Evolutionary conservation across 2,888 invertebrate species (phyloP), one percentile per base, ranked within the genome.

Genomic region (Acanthococcus lagerstroemiae): DNA sequence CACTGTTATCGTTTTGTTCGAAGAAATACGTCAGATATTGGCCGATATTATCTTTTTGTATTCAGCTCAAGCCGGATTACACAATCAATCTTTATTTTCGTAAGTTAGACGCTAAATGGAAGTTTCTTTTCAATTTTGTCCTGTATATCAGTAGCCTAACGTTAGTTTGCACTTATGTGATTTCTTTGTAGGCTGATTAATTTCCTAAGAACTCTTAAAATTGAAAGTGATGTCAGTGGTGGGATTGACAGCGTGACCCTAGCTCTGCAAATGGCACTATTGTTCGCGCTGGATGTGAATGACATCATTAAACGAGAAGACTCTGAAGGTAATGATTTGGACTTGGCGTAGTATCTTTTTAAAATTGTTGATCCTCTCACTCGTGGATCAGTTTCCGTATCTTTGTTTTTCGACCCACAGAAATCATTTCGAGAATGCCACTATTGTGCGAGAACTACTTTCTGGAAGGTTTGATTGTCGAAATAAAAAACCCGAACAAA

Each of bases 251-350:
- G 87, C 72, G 85, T 90, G 1, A 87, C 87, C 0, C 76, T 92
- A 3, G 86, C 87, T 1, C 76, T 95, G 27, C 80, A 89, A 69
- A 88, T 94, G 86, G 85, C 93, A 0, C 76, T 94, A 48, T 75
- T 95, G 2, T 90, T 90, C 74, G 85, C 88, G 0, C 78, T 93
- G 65, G 93, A 95, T 76, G 79, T 92, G 9, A 90, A 89, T 70
- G 81, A 61, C 37, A 48, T 61, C 15, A 61, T 52, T 30, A 61
- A 61, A 54, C 81, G 85, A 27, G 90, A 90, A 75, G 87, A 87
- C 73, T 84, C 88, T 65, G 89, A 87, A 76, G 76, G 77, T 77
- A 72, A 68, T 56, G 68, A 7, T 55, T 21, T 46, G 50, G n/a
- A n/a, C n/a, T n/a, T n/a, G n/a, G n/a, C n/a, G n/a, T n/a, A n/a